phyloP scores from a whole-genome alignment of 1,140 invertebrate species.

The Leptinotarsa undecemlineata region DNA sequence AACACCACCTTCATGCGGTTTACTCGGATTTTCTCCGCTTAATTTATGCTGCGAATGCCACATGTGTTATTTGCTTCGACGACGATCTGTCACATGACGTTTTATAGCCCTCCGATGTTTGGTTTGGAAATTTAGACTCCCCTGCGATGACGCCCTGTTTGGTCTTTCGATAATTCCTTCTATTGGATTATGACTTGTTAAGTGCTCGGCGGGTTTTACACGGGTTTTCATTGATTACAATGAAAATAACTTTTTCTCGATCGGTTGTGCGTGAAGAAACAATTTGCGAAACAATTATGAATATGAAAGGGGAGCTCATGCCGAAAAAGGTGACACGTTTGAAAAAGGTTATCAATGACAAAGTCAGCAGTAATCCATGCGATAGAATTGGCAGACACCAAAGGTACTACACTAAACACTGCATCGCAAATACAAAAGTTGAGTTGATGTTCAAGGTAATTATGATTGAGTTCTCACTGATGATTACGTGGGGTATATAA shows the following conservation, averaged over 20 bases:
- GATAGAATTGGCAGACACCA: too few species aligned
- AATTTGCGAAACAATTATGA: too few species aligned
- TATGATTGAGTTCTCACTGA: too few species aligned
- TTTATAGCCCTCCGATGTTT: slow-evolving; percentile 29
- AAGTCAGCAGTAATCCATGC: too few species aligned
- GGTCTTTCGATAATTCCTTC: slow-evolving; percentile 23
- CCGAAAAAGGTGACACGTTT: too few species aligned
- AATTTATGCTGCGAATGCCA: slow-evolving; percentile 42
- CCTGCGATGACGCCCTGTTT: slow-evolving; percentile 27
- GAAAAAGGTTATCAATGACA: too few species aligned
- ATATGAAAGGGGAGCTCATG: too few species aligned
- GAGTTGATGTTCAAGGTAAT: too few species aligned
- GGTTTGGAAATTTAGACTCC: slow-evolving; percentile 34
- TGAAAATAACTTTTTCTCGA: neutral
- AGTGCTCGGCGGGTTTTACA: slow-evolving; percentile 20
- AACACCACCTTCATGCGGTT: slow-evolving; percentile 38
- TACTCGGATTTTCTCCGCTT: slow-evolving; percentile 43
- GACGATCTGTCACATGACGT: slow-evolving; percentile 35
- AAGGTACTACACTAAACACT: too few species aligned
- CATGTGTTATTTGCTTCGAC: slow-evolving; percentile 37
- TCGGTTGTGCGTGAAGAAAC: too few species aligned
- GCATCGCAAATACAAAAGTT: too few species aligned
- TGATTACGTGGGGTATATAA: too few species aligned
- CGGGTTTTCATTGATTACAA: neutral
- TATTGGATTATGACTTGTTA: slow-evolving; percentile 28